Conservation (phyloP, 2,113 vertebrate genomes). For the Apus apus region DNA sequence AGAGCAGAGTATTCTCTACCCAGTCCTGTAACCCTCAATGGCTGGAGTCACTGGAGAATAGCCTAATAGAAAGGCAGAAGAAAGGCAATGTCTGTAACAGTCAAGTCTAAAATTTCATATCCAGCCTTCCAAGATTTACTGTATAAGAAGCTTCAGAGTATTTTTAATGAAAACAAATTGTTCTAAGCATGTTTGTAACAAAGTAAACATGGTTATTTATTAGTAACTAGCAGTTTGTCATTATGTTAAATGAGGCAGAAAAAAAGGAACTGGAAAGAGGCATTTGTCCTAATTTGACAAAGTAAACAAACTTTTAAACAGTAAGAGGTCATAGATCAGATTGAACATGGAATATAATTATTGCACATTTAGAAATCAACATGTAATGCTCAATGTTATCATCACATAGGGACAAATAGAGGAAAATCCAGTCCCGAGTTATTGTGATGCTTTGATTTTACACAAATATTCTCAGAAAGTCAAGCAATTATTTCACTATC, state of each 20-base stretch:
- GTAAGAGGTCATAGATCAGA: not conserved
- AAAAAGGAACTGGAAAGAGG: not conserved
- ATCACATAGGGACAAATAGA: not conserved
- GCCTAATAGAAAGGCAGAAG: not conserved
- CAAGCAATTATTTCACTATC: not conserved
- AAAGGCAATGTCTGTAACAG: not conserved
- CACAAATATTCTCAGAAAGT: not conserved
- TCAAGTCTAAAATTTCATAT: not conserved
- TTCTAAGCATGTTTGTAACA: not conserved
- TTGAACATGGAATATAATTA: not conserved
- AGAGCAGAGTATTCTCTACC: not conserved
- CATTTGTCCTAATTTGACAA: not conserved
- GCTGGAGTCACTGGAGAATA: not conserved
- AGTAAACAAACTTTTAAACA: not conserved
- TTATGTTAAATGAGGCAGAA: not conserved
- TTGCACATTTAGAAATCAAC: not conserved
- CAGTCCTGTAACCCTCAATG: fast-evolving
- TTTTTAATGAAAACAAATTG: not conserved
- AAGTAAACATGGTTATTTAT: not conserved
- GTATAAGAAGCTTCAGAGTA: not conserved
- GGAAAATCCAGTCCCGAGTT: not conserved
- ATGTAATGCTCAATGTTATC: not conserved
- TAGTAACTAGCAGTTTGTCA: not conserved
- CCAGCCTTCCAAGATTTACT: not conserved
- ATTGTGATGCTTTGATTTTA: not conserved